phyloP scores from a whole-genome alignment of 2,113 vertebrate genomes.

The Cryptoleucopteryx plumbea region DNA sequence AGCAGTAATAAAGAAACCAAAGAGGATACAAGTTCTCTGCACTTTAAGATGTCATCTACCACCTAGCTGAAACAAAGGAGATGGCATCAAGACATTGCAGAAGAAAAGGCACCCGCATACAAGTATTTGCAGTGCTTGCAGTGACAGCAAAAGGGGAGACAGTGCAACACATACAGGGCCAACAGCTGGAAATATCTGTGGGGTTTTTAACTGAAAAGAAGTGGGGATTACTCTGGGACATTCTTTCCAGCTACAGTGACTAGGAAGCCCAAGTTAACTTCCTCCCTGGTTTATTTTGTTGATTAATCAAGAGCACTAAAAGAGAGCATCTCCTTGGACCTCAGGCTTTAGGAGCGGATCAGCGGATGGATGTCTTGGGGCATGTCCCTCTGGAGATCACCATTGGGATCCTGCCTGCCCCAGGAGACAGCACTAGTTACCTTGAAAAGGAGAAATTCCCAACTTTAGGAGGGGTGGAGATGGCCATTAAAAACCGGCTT shows the following conservation, averaged over 20 bases:
- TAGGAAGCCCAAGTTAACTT: background rate
- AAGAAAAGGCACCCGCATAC: background rate
- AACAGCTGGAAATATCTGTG: background rate
- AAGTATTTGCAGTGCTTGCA: background rate
- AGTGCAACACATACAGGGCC: background rate
- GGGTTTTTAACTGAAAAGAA: background rate
- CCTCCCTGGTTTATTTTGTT: background rate
- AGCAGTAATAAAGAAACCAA: background rate
- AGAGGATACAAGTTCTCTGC: background rate
- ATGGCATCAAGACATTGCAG: background rate
- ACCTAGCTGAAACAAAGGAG: background rate
- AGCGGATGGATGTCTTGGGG: background rate
- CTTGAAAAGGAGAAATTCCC: background rate
- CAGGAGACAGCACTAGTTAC: background rate
- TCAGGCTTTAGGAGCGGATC: background rate
- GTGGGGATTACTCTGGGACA: background rate
- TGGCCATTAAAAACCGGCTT: background rate
- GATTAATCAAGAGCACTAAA: background rate
- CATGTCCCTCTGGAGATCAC: background rate
- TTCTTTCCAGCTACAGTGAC: background rate
- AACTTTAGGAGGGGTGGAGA: rapidly evolving
- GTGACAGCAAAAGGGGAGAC: background rate
- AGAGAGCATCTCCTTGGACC: background rate
- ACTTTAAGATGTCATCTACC: background rate
- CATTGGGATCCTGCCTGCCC: background rate